Percentiles rank a stretch among this genome's conserved stretches.
These are phyloP conservation scores for Gymnorhina tibicen DNA, from an alignment of 2,113 vertebrate species.

Conservation along the genomic window DNA sequence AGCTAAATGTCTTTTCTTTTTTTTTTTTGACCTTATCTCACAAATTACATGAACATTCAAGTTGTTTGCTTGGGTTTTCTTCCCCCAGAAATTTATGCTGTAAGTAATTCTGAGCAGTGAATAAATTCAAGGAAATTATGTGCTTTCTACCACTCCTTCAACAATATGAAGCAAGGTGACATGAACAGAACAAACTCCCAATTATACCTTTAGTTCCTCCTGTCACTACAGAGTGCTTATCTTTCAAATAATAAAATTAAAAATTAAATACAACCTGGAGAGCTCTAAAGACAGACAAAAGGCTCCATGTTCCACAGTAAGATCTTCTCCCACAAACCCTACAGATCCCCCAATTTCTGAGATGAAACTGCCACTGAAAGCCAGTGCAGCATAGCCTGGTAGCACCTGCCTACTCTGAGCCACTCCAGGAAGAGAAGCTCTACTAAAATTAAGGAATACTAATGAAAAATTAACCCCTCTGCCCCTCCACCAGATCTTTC, in stretches of 20 bases:
- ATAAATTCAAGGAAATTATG: neutral
- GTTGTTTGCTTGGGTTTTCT: neutral
- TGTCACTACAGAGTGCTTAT: neutral
- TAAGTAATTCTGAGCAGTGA: neutral
- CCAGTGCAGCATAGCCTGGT: accelerated
- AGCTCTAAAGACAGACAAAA: neutral
- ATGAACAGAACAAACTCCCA: neutral
- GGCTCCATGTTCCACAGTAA: neutral
- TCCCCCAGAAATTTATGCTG: neutral
- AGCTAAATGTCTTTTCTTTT: neutral
- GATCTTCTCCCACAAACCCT: neutral
- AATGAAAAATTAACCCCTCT: neutral
- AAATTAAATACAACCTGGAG: neutral
- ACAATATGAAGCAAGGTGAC: neutral
- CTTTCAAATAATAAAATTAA: neutral
- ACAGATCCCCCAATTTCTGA: neutral
- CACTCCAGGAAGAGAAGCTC: neutral
- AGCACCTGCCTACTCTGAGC: neutral
- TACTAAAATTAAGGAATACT: neutral
- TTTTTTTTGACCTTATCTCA: neutral
- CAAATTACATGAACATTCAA: neutral
- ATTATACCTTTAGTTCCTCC: neutral
- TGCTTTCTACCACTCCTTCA: neutral
- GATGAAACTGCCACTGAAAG: neutral
- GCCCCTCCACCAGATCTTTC: neutral